Base-by-base conservation (phyloP, 2,888 invertebrate species). In the Drosophila buzzatii region DNA sequence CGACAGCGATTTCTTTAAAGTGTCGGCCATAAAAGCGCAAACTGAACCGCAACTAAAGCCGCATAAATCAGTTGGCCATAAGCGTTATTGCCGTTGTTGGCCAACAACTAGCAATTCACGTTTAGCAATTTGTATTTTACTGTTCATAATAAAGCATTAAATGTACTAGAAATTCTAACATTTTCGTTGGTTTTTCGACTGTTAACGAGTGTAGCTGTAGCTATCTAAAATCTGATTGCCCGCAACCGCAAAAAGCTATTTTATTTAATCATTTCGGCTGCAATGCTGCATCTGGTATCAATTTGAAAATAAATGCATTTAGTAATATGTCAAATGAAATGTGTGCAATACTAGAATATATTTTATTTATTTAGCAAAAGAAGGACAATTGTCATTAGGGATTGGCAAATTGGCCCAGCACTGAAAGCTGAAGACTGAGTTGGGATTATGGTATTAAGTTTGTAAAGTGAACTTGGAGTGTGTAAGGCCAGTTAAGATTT, bases 131-230 rank as follows among this genome's bases (percentile, higher is more conserved):
- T 59, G 60, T 44, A 41, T 61, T 61, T 53, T 52, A 47, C 52
- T 73, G 71, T 62, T 61, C 47, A 76, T 79, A 75, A 70, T 76
- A 79, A 75, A 49, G 47, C 64, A 76, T 62, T 59, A 49, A 70
- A 75, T 58, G 61, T 45, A 31, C 45, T n/a, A 55, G 51, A 35
- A 39, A 42, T 62, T 45, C 49, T 12, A 55, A n/a, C 14, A 27
- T 66, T 60, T 12, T 27, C 56, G 2, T 16, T 74, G 51, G 31
- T 41, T 45, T 60, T 53, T 27, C 33, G 27, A n/a, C 45, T 56
- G 49, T 56, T 56, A 45, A 55, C 63, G 49, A 53, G 35, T 33
- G 49, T 35, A 27, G 12, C 27, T 49, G 39, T n/a, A 47, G 23
- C 12, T 45, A 12, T 5, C 35, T 16, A 53, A 27, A n/a, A 14